Percentiles rank a stretch among this genome's conserved stretches.
phyloP scores from a whole-genome alignment of 2,113 vertebrate species.

The Rhabdornis inornatus region DNA sequence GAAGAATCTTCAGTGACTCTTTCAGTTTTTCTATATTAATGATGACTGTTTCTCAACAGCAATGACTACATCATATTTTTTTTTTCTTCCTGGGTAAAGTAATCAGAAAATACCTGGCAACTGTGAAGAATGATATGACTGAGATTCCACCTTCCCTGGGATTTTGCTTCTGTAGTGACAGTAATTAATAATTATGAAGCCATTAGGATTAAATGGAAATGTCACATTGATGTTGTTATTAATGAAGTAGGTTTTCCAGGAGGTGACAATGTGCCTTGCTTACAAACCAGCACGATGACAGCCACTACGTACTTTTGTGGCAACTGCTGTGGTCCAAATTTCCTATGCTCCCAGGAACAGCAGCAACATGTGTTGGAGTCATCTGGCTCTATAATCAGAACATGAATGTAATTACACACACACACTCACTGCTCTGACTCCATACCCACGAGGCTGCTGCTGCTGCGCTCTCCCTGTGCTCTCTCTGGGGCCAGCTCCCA shows the following conservation, averaged over 20 bases:
- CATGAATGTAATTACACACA: background rate
- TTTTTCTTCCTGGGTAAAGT: background rate
- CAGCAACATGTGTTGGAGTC: conserved; percentile 48
- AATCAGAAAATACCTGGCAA: background rate
- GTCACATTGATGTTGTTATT: background rate
- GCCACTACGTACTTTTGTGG: background rate
- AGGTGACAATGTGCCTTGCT: conserved; percentile 25
- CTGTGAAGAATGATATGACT: background rate
- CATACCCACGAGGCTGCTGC: fast-evolving
- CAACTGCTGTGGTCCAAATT: background rate
- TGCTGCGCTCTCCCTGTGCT: background rate
- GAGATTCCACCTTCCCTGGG: background rate
- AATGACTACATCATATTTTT: background rate
- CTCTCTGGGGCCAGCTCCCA: background rate
- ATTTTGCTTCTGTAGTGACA: conserved; percentile 16
- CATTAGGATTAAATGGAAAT: conserved; percentile 32
- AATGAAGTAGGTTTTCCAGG: conserved; percentile 3
- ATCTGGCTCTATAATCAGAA: conserved; percentile 27
- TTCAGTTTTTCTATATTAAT: background rate
- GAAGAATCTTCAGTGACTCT: background rate
- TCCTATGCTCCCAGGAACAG: conserved; percentile 23
- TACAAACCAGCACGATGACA: background rate
- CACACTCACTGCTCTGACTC: background rate
- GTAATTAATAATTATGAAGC: conserved; percentile 51
- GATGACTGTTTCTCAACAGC: background rate